These are phyloP conservation scores for Drosophila aldrichi DNA, from an alignment of 2,888 invertebrate species.

Conservation along the genomic window DNA sequence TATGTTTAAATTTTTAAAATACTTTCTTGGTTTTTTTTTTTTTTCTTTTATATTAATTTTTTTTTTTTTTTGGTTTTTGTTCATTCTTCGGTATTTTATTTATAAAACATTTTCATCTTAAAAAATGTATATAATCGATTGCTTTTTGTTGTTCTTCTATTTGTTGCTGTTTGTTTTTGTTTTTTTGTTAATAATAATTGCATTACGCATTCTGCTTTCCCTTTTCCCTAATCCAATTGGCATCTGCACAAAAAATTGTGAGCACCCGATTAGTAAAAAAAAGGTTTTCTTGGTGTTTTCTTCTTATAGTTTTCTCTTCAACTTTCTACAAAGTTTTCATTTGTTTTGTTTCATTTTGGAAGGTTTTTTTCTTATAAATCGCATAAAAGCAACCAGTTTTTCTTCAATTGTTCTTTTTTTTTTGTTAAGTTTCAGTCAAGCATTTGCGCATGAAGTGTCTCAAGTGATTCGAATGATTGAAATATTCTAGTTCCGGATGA, in stretches of 20 bases:
- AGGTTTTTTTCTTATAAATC: conserved; percentile 61
- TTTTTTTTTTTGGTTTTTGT: conserved; percentile 42
- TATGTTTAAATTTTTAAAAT: conserved; percentile 79
- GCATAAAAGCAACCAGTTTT: conserved; percentile 57
- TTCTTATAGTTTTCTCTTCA: conserved; percentile 53
- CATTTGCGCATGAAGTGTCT: conserved; percentile 59
- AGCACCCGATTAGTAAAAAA: conserved; percentile 47
- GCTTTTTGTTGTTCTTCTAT: conserved; percentile 72
- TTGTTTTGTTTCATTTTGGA: conserved; percentile 33
- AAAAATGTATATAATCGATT: conserved; percentile 77
- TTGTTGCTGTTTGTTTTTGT: conserved; percentile 36
- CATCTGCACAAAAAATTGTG: conserved; percentile 59
- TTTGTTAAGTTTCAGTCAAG: conserved; percentile 62
- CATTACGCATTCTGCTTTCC: conserved; percentile 40
- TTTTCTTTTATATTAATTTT: conserved; percentile 31
- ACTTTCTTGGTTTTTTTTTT: conserved; percentile 70
- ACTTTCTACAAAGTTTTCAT: conserved; percentile 42
- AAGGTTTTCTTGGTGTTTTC: conserved; percentile 48
- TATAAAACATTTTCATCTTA: conserved; percentile 71
- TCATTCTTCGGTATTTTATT: conserved; percentile 46
- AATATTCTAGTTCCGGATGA: conserved; percentile 12
- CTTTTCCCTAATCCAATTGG: conserved; percentile 19
- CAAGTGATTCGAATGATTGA: conserved; percentile 23
- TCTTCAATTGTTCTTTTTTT: conserved; percentile 19
- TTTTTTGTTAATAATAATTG: conserved; percentile 33